Evolutionary conservation across 1,140 invertebrate species (phyloP), one percentile per base, ranked within the genome.

Genomic region (Liolophura sinensis): DNA sequence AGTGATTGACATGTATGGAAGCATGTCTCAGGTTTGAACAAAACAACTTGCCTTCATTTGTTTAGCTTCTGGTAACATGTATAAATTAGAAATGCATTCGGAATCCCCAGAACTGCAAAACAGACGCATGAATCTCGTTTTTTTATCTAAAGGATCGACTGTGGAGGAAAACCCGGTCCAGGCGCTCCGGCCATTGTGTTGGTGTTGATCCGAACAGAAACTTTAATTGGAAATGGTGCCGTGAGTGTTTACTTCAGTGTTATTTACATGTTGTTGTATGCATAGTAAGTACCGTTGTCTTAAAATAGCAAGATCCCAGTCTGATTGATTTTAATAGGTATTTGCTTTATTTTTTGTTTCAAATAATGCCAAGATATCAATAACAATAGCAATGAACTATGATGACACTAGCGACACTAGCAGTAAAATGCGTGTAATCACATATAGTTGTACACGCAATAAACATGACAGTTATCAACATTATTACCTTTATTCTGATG

Each of bases 161-260:
- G 51, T 86, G 85, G 85, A 72, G 85, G 22, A 85, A 86, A 60
- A 85, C 83, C 7, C 66, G 84, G 46, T 80, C 70, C 7, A 71
- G 71, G 54, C 61, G 73, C 56, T 18, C 60, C 1, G 69, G 57
- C 27, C 3, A 40, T 9, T 86, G 84, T 68, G 59, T 63, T 47
- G 84, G 84, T 24, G 80, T 77, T 6, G 85, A 86, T 70, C 80
- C 79, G 5, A 86, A 86, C 68, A 73, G 85, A 70, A 86, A 86
- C 72, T 86, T 82, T 74, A 76, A 81, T 31, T 80, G 74, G 57
- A 62, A 80, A 57, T 86, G 82, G 82, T 81, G 73, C 60, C 75
- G 78, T 79, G 71, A 68, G 73, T 62, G 58, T 31, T 11, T 11
- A 24, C 20, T 11, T 61, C 48, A 40, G 31, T 48, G 27, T 1